Base-by-base conservation (phyloP, 1,140 invertebrate species). In the Polypedilum pembai region DNA sequence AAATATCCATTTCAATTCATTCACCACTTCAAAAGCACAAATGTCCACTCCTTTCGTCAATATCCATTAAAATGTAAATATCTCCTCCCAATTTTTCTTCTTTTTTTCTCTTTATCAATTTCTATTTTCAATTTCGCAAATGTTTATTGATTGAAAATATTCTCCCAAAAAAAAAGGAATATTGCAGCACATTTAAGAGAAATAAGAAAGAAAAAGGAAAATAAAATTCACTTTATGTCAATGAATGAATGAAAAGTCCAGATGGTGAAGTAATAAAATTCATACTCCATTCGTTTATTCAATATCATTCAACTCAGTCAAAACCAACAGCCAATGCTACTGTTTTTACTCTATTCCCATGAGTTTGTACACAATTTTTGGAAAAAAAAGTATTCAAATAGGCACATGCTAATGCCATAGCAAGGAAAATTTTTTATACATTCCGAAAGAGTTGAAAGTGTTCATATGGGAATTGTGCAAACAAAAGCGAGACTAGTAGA, bases 241-340 rank as follows among this genome's bases (percentile, higher is more conserved):
- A 56, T 56, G 45, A 56, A 56, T 56, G 45, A 56, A 56, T 56
- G 45, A 15, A 56, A 56, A 69, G 20, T 69, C 65, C 65, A 69
- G 65, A 69, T 69, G 65, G 17, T 18, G 20, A 69, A 69, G 65
- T 21, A 69, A 69, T 69, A 69, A 69, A 69, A 69, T 69, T 69
- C 65, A 69, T 69, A 69, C 65, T 56, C 65, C 17, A 69, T 69
- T 56, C 45, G n/a, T 56, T 56, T 56, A 56, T 56, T 69, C 65
- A 69, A 56, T 56, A 56, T 56, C n/a, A 33, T 33, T 56, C 12
- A 56, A 56, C 45, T 33, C 24, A 33, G 24, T 33, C 24, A 33
- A 33, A 33, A 1, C 24, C 24, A 5, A 56, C 7, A 15, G 12
- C n/a, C 45, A 56, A 15, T 56, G 45, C 45, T 56, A 56, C 45